A percentile compares a stretch with the other conserved stretches of the same genome.
Conservation (phyloP, 2,113 vertebrate genomes). For the Myotis lucifugus region DNA sequence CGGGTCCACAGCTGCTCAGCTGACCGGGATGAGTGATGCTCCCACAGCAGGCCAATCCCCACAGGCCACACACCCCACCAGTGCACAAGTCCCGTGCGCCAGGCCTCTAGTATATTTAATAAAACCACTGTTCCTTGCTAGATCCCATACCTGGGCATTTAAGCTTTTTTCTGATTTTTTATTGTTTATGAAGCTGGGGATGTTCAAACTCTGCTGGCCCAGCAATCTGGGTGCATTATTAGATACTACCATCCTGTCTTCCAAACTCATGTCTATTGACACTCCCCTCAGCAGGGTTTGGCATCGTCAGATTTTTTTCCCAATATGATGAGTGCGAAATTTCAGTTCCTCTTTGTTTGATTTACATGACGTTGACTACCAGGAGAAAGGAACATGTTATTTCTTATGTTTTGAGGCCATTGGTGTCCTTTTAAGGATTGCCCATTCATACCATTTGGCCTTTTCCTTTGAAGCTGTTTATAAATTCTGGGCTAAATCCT, state of each 20-base stretch:
- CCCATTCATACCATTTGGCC: neutral
- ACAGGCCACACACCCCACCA: too few relatives aligned
- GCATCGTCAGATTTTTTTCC: neutral
- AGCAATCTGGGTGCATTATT: neutral
- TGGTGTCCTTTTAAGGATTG: neutral
- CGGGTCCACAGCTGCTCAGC: too few relatives aligned
- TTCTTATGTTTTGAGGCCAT: neutral
- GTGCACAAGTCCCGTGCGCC: too few relatives aligned
- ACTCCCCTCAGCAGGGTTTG: neutral
- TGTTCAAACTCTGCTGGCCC: neutral
- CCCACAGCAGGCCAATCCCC: too few relatives aligned
- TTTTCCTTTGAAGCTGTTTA: slow-evolving; percentile 15
- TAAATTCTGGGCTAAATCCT: slow-evolving; percentile 11
- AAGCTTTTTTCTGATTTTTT: neutral
- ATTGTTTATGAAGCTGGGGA: neutral
- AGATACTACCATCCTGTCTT: neutral
- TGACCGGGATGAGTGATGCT: too few relatives aligned
- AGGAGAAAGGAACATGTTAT: neutral
- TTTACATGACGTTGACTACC: neutral
- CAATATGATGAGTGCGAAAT: neutral
- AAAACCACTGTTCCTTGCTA: neutral
- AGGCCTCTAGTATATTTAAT: neutral
- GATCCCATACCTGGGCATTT: neutral
- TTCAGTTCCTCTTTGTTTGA: neutral
- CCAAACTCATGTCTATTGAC: neutral